Evolutionary conservation across 2,113 vertebrate species (phyloP), one percentile per base, ranked within the genome.

Genomic region (Leucosticte australis): DNA sequence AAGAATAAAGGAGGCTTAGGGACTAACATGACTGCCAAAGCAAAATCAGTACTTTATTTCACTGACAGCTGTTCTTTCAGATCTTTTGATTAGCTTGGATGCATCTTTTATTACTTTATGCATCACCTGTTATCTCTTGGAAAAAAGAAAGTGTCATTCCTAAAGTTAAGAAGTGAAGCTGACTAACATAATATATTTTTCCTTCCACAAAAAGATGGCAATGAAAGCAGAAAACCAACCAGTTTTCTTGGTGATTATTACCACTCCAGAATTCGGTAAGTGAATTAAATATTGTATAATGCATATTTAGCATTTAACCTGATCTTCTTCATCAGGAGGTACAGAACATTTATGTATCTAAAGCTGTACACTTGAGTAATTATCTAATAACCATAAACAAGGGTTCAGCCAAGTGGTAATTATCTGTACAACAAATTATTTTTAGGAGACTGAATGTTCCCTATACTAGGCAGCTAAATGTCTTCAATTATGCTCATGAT

Each of bases 341-440:
- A 78, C 4, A 59, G 49, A 69, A 67, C 28, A 89, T 80, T 89
- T 59, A 63, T 1, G 1, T 76, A 44, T 69, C 68, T 53, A 69
- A 82, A 91, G 28, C 18, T 76, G 57, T 68, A 90, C 64, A 87
- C 68, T 91, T 87, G 60, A 88, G 76, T 79, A 91, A 91, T 80
- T 83, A 81, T 85, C 80, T 94, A 94, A 87, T 71, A 94, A 53
- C 71, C 75, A 91, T 92, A 93, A 95, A 94, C 83, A 87, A 39
- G 24, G 19, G 27, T 90, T 94, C 84, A 92, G 31, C 50, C 90
- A 94, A 94, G 57, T 89, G 59, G 59, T 46, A 95, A 95, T 95
- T 94, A 79, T 80, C 68, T 79, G 59, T 47, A 79, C 19, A 94
- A 70, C 46, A 95, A 94, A 91, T 84, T 92, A 80, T 64, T 92